Percentiles rank a stretch among this genome's conserved stretches.
These are phyloP conservation scores for Sylvietta virens DNA, from an alignment of 2,113 vertebrate species.

Conservation along the genomic window DNA sequence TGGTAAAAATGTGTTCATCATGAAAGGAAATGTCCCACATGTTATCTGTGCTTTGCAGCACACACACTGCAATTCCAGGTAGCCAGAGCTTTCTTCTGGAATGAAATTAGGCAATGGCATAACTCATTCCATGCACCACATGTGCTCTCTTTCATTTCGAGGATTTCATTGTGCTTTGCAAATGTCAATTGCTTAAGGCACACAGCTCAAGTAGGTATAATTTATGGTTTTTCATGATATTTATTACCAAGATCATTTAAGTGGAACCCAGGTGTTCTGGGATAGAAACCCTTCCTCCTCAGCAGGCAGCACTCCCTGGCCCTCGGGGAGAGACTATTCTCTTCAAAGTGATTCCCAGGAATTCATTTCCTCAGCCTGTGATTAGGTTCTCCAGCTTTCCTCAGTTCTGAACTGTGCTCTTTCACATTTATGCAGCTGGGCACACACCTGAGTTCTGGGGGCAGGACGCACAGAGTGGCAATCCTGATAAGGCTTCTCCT, in stretches of 20 bases:
- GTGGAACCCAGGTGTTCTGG: constrained; percentile 41
- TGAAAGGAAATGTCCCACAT: background rate
- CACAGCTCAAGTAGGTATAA: constrained; percentile 2
- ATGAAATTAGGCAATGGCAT: background rate
- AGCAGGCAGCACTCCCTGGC: background rate
- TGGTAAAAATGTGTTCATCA: background rate
- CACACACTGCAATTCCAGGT: background rate
- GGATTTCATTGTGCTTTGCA: constrained; percentile 5
- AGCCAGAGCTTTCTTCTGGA: background rate
- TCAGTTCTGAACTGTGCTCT: background rate
- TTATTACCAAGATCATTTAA: background rate
- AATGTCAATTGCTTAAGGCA: constrained; percentile 41
- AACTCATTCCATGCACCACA: background rate
- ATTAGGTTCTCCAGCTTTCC: background rate
- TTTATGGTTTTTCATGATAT: constrained; percentile 6
- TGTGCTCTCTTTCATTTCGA: background rate
- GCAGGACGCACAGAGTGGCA: background rate
- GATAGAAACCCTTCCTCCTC: background rate
- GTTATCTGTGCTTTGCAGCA: background rate
- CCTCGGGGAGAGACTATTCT: background rate
- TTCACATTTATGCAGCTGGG: background rate
- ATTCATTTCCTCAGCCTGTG: constrained; percentile 31
- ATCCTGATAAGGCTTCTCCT: background rate
- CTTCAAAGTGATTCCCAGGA: constrained; percentile 45
- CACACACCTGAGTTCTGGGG: background rate